Base-by-base conservation (phyloP, 2,888 invertebrate species). In the Agrypnus murinus region DNA sequence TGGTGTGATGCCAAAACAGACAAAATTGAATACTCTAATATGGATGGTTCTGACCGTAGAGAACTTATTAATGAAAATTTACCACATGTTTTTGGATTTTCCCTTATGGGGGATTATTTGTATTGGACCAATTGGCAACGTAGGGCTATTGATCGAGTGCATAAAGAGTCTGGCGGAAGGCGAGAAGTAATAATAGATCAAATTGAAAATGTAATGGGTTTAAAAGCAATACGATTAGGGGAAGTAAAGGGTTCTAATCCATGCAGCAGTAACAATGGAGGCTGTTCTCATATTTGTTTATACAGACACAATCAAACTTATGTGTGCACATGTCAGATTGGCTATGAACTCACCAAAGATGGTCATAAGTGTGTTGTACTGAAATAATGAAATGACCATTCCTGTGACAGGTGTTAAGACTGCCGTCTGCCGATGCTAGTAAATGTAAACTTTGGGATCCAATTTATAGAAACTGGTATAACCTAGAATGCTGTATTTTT, bases 91-190 rank as follows among this genome's bases (percentile, higher is more conserved):
- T 97, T 96, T 81, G 96, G 96, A 0, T 89, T 98, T 58, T 94
- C 95, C 63, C 86, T 97, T 10, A 87, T 97, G 58, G 97, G 95
- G 60, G 93, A 96, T 79, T 93, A 92, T 83, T 86, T 98, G 1
- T 98, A 98, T 85, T 98, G 98, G 98, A 97, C 97, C 0, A 98
- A 98, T 84, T 98, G 97, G 96, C 96, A 97, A 82, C 87, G 94
- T 59, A 87, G 97, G 12, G 94, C 95, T 2, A 92, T 99, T 65
- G 96, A 98, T 81, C 87, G 96, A 34, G 95, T 95, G 0, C 92
- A 97, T 81, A 98, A 97, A 85, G 88, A 92, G 40, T 95, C 94
- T 1, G 96, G 92, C 83, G 82, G 87, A n/a, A 90, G 92, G 59
- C 87, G 95, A 25, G 91, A 93, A 82, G 88, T 91, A 0, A 92